phyloP scores from a whole-genome alignment of 2,113 vertebrate species.

The Gymnobelideus leadbeateri region DNA sequence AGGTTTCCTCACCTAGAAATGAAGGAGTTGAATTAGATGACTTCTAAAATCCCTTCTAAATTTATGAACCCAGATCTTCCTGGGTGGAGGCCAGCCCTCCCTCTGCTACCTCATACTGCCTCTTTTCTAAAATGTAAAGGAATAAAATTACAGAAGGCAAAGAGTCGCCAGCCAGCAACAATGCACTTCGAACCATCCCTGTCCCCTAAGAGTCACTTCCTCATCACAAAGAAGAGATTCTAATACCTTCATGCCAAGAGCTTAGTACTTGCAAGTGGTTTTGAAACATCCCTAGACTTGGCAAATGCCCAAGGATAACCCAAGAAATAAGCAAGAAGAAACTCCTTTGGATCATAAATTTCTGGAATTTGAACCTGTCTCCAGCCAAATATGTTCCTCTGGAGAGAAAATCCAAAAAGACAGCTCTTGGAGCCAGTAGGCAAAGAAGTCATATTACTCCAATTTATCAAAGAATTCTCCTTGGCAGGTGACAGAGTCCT shows the following conservation, averaged over 20 bases:
- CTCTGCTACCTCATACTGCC: neutral
- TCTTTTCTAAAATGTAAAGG: neutral
- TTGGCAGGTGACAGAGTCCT: constrained; percentile 30
- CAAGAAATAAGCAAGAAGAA: constrained; percentile 63
- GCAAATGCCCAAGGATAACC: constrained; percentile 79
- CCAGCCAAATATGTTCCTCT: constrained; percentile 68
- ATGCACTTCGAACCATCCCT: neutral
- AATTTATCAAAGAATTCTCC: constrained; percentile 44
- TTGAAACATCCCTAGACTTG: constrained; percentile 71
- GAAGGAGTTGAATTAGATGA: neutral
- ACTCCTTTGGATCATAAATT: constrained; percentile 75
- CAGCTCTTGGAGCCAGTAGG: constrained; percentile 47
- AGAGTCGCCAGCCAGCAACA: neutral
- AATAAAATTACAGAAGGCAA: constrained; percentile 1
- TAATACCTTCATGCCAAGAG: constrained; percentile 76
- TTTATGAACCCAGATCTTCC: neutral
- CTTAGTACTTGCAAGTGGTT: constrained; percentile 67
- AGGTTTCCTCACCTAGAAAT: neutral
- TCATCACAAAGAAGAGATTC: neutral
- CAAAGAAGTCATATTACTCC: constrained; percentile 59
- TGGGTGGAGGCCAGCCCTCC: neutral
- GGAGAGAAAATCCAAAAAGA: constrained; percentile 56
- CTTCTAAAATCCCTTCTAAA: neutral
- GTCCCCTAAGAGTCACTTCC: neutral
- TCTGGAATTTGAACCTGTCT: constrained; percentile 72